Conservation (phyloP, 2,888 invertebrate species). For the Anticlea derivata region DNA sequence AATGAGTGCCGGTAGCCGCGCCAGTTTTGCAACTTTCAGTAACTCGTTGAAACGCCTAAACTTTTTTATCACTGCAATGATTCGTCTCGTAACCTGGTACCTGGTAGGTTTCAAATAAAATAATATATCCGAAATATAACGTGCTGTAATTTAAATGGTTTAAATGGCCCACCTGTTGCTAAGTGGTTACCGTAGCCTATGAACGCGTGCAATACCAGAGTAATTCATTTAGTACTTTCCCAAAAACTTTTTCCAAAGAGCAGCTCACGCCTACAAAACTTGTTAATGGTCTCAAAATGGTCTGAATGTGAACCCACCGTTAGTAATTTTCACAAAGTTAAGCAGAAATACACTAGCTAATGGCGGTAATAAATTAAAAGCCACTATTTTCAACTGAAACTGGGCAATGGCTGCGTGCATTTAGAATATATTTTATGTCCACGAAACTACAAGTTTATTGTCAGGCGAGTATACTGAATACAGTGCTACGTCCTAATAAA, state of each 20-base stretch:
- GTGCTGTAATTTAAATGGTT: too few relatives aligned
- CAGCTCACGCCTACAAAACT: conserved; percentile 1
- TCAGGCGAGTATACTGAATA: conserved; percentile 6
- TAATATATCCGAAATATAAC: too few relatives aligned
- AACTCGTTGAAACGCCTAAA: too few relatives aligned
- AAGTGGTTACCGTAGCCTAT: too few relatives aligned
- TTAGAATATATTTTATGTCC: conserved; percentile 17
- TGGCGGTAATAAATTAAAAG: conserved; percentile 22
- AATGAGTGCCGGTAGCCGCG: conserved; percentile 1
- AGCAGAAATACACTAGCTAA: conserved; percentile 18
- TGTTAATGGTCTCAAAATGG: conserved; percentile 5
- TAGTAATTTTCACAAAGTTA: conserved; percentile 19
- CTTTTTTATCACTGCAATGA: conserved; percentile 1
- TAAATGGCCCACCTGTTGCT: too few relatives aligned
- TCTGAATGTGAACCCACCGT: conserved; percentile 8
- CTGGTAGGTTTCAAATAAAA: too few relatives aligned
- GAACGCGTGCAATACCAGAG: too few relatives aligned
- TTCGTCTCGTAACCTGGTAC: not conserved
- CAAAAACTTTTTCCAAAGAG: not conserved
- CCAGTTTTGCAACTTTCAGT: not conserved
- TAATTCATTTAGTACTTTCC: not conserved
- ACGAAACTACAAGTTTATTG: conserved; percentile 17
- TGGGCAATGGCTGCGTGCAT: conserved; percentile 18
- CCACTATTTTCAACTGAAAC: conserved; percentile 19
- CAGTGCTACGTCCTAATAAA: conserved; percentile 9